Evolutionary conservation across 2,797 vertebrate genomes (phyloP), one percentile per base, ranked within the genome.

Genomic region (Sciaenops ocellatus): DNA sequence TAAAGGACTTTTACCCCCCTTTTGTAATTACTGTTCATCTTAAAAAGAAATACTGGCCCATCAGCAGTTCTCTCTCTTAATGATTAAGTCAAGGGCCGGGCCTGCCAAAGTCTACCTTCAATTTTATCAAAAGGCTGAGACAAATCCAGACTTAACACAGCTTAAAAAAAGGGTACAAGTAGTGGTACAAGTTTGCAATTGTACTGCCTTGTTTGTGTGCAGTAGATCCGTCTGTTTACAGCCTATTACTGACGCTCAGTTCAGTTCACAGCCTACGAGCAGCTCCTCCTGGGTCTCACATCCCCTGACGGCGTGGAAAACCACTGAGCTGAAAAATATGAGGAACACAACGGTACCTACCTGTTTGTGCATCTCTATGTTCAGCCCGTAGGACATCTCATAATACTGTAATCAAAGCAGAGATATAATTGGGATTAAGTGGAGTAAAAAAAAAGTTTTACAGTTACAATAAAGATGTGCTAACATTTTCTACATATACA

Each of bases 331-430:
- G 87, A 73, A 88, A 87, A 78, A 76, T 64, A 79, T n/a, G 79
- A 86, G 82, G 64, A 79, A 61, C 56, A 55, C 47, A 56, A 70
- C 7, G 83, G 80, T 51, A 93, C 96, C 90, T 96, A 99, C 98
- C 97, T 99, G 98, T 94, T 99, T 99, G 95, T 99, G 98, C 98
- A 99, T 99, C 92, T 99, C 98, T 88, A 99, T 99, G 93, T 99
- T 99, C 95, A 99, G 94, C 73, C 98, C 98, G 15, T 99, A 99
- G 73, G 98, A 99, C 98, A 99, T 99, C 90, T 99, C 98, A 2
- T 99, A 99, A 94, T 99, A 99, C 98, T 99, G 85, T 80, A 90
- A 92, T 1, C 20, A 85, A 82, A 90, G 82, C 44, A 89, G 62
- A 79, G 12, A 86, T 30, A 62, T 44, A 0, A 47, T n/a, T 50